phyloP scores from a whole-genome alignment of 2,888 invertebrate species.

The Scelioninae gen. 2 region DNA sequence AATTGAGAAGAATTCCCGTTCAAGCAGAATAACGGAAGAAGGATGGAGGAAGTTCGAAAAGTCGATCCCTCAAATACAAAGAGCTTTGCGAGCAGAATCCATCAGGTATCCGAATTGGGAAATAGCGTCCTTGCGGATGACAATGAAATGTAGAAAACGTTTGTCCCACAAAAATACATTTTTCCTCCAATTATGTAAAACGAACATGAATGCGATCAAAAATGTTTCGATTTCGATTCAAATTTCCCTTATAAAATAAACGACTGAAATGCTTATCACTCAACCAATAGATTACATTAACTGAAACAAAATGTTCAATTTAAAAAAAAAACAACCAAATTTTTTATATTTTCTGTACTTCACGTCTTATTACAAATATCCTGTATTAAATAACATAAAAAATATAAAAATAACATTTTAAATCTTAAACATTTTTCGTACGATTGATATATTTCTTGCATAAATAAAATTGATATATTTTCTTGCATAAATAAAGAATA shows the following conservation, averaged over 20 bases:
- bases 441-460: too few species aligned
- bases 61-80: conserved; percentile 53
- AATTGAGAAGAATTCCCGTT: conserved; percentile 47
- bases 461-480: too few species aligned
- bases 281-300: too few species aligned
- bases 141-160: conserved; percentile 20
- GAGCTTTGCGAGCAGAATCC: conserved; percentile 46
- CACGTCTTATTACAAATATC: too few species aligned
- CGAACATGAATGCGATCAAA: neutral
- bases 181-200: conserved; percentile 7
- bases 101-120: conserved; percentile 23
- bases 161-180: conserved; percentile 5
- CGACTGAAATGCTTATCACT: too few species aligned
- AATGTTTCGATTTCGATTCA: neutral
- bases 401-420: too few species aligned
- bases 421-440: too few species aligned
- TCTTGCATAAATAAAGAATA: too few species aligned
- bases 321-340: too few species aligned
- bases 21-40: conserved; percentile 46
- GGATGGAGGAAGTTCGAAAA: conserved; percentile 51
- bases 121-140: conserved; percentile 15
- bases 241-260: neutral
- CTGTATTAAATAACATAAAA: too few species aligned
- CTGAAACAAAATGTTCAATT: too few species aligned
- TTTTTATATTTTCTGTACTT: too few species aligned